Base-by-base conservation (phyloP, 2,888 invertebrate species). In the Tribolium freemani region DNA sequence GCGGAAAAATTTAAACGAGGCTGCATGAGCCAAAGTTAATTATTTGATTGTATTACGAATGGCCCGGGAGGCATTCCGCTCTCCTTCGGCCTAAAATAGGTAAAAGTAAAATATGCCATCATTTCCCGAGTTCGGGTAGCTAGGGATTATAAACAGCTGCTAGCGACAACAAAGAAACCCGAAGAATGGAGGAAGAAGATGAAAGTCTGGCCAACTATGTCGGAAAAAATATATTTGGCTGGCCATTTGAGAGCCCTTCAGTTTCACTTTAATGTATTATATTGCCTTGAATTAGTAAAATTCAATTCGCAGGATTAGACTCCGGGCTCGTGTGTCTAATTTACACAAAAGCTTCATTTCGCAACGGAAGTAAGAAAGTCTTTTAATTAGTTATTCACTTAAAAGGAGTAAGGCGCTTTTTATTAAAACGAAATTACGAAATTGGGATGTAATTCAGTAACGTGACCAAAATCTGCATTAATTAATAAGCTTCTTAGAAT, bases 311-410 rank as follows among this genome's bases (percentile, higher is more conserved):
- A 11, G 66, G 66, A 66, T 66, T 66, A 66, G 54, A 54, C 53
- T 45, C 13, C n/a, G 63, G 30, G 51, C 63, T 63, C 63, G 50
- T 66, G 66, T 54, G 53, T 44, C 66, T 66, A 66, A 66, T 66
- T 66, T 66, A 66, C 66, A 66, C 66, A 66, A 66, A 66, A 63
- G 54, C 54, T 66, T 66, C 66, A 54, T 66, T 66, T 54, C 54
- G 45, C n/a, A 54, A 54, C 44, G 66, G 66, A 66, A 66, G 66
- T 66, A 66, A 63, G 66, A 38, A 66, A 66, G 66, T 44, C 66
- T 54, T 54, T 66, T 66, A 66, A 66, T 66, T 66, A 66, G 66
- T 66, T 66, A 54, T 66, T 66, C 66, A 45, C 54, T 66, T 66
- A 66, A 66, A 66, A 66, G 54, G 66, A 66, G 54, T 66, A 11